Conservation (phyloP, 2,888 invertebrate genomes). For the Geotrupes spiniger region DNA sequence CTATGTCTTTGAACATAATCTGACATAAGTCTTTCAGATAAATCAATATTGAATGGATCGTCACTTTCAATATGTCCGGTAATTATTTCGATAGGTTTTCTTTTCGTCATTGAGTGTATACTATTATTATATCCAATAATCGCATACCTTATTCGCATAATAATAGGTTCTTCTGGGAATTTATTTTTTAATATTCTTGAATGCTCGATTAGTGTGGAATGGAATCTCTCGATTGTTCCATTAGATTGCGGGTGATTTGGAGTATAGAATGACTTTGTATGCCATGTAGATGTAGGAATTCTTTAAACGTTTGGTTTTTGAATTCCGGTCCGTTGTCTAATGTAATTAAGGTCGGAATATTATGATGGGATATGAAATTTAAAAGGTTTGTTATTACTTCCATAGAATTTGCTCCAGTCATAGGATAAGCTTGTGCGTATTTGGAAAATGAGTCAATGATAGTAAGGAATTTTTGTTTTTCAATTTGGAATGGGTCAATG, state of each 20-base stretch:
- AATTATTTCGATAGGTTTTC: constrained; percentile 21
- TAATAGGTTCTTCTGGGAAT: constrained; percentile 11
- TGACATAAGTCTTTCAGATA: too few relatives aligned
- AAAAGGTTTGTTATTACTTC: constrained; percentile 25
- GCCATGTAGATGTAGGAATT: constrained; percentile 23
- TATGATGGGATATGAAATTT: constrained; percentile 23
- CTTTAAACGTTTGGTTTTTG: constrained; percentile 22
- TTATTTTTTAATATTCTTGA: constrained; percentile 12
- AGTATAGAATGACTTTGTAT: constrained; percentile 26
- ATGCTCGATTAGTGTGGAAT: constrained; percentile 26
- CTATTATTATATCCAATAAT: constrained; percentile 21
- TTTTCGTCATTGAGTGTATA: constrained; percentile 21
- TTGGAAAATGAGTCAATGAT: constrained; percentile 30
- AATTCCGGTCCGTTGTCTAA: constrained; percentile 28
- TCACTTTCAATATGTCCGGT: constrained; percentile 21
- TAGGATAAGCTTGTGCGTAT: constrained; percentile 24
- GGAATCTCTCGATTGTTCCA: constrained; percentile 25
- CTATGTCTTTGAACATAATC: too few relatives aligned
- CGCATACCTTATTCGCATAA: constrained; percentile 10
- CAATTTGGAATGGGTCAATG: constrained; percentile 15
- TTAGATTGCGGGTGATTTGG: constrained; percentile 26
- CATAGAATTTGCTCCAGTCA: constrained; percentile 16
- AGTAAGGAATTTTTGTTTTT: constrained; percentile 22
- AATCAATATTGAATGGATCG: constrained; percentile 17
- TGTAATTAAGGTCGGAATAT: constrained; percentile 24